Conservation (phyloP, 2,888 invertebrate genomes). For the Tribolium freemani region DNA sequence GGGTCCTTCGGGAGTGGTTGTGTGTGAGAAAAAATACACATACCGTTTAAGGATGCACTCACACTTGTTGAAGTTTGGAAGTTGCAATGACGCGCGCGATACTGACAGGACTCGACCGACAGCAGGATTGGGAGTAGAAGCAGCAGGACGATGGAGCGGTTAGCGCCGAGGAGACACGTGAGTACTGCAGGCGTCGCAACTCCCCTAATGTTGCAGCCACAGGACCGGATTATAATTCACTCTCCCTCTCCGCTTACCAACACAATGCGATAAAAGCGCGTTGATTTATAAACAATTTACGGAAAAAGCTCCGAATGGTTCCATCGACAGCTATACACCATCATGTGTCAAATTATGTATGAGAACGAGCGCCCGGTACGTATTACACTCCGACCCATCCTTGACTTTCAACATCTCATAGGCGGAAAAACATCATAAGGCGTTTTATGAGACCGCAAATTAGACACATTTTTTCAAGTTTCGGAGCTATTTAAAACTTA, state of each 20-base stretch:
- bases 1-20: background rate
- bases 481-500: too few relatives aligned
- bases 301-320: conserved; percentile 1
- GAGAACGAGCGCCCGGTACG: background rate
- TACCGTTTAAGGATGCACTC: conserved; percentile 20
- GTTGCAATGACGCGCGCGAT: conserved; percentile 34
- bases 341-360: background rate
- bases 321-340: background rate
- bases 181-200: conserved; percentile 48
- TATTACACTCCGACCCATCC: background rate
- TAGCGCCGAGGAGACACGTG: conserved; percentile 38
- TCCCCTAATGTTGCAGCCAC: conserved; percentile 43
- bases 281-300: conserved; percentile 40
- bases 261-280: conserved; percentile 33
- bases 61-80: conserved; percentile 40
- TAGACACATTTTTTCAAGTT: too few relatives aligned
- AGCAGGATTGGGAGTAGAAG: conserved; percentile 11
- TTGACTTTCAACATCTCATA: background rate
- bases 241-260: conserved; percentile 32
- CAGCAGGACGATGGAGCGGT: conserved; percentile 20
- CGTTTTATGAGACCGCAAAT: background rate
- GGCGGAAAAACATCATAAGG: background rate
- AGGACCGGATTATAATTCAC: conserved; percentile 42
- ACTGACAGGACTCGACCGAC: conserved; percentile 22
- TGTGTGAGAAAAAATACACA: conserved; percentile 17